Conservation (phyloP, 1,140 invertebrate genomes). For the Drosophila nigromelanica region DNA sequence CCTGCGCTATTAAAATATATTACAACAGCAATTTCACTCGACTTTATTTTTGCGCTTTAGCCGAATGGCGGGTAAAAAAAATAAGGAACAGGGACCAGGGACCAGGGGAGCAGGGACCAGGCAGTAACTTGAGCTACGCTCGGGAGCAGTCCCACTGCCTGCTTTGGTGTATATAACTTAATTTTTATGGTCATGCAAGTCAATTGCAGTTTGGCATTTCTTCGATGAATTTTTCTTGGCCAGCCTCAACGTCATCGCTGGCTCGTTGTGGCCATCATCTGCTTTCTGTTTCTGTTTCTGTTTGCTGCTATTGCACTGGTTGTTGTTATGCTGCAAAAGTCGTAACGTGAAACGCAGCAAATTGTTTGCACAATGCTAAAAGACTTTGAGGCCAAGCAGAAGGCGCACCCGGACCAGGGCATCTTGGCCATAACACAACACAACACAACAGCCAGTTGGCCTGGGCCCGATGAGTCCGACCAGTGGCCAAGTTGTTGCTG, state of each 20-base stretch:
- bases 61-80: neutral
- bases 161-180: slow-evolving; percentile 75
- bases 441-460: neutral
- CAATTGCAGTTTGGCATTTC: slow-evolving; percentile 81
- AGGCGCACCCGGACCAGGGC: slow-evolving; percentile 6
- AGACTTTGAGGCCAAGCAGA: slow-evolving; percentile 40
- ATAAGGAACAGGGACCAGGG: neutral
- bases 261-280: slow-evolving; percentile 46
- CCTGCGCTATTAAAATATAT: slow-evolving; percentile 77
- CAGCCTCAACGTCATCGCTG: slow-evolving; percentile 32
- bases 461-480: neutral
- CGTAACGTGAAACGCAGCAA: slow-evolving; percentile 66
- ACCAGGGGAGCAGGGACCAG: neutral
- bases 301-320: slow-evolving; percentile 18
- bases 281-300: slow-evolving; percentile 20
- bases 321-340: slow-evolving; percentile 52
- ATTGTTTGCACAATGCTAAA: slow-evolving; percentile 66
- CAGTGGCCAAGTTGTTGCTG: slow-evolving; percentile 7
- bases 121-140: slow-evolving; percentile 8
- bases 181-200: slow-evolving; percentile 81
- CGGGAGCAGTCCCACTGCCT: slow-evolving; percentile 1
- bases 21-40: slow-evolving; percentile 76
- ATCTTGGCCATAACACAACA: neutral
- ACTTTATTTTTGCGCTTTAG: slow-evolving; percentile 77
- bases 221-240: slow-evolving; percentile 64